Percentiles rank a stretch among this genome's conserved stretches.
Conservation (phyloP, 2,113 vertebrate genomes). For the Craseonycteris thonglongyai region DNA sequence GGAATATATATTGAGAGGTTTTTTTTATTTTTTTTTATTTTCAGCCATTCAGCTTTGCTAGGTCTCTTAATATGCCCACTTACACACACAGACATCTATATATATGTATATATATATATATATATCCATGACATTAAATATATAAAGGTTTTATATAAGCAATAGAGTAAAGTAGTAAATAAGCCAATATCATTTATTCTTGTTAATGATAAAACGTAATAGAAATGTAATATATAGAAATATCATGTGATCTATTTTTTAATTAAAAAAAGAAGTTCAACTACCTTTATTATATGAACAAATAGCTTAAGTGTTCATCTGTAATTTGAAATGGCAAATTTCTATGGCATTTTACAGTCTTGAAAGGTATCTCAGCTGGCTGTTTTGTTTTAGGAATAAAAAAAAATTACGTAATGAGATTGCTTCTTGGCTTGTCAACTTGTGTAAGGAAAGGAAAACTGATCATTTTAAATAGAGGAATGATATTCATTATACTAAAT, state of each 20-base stretch:
- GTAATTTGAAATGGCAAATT: background rate
- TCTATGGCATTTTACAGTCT: background rate
- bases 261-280: background rate
- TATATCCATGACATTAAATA: background rate
- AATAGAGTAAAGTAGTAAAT: background rate
- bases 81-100: background rate
- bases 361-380: background rate
- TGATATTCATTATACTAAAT: background rate
- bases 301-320: background rate
- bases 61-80: constrained; percentile 33
- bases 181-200: background rate
- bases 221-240: background rate
- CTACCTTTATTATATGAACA: background rate
- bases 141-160: background rate
- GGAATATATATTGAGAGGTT: no score
- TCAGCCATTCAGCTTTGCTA: constrained; percentile 72
- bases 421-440: background rate
- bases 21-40: constrained; percentile 56
- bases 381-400: background rate
- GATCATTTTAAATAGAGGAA: background rate
- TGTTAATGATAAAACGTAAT: background rate
- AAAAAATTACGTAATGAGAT: background rate
- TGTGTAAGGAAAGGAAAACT: background rate
- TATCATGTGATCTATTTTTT: background rate
- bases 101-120: no score